A percentile compares a stretch with the other conserved stretches of the same genome.
Evolutionary conservation across 2,888 invertebrate genomes (phyloP).

Genomic region (Lasioglossum marginatum): DNA sequence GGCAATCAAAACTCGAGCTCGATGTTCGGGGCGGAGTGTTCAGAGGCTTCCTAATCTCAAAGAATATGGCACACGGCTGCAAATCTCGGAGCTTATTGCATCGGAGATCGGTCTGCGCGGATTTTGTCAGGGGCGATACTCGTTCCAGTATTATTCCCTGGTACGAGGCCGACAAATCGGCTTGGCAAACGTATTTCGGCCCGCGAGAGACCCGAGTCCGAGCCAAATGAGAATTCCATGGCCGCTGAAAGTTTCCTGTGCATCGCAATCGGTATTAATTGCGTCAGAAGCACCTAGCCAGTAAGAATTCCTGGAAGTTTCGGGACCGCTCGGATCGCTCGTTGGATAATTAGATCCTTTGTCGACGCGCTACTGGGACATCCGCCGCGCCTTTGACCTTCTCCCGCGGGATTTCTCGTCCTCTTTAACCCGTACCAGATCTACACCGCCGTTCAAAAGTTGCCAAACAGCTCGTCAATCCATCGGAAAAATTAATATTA

Average conservation of each 20-base stretch:
- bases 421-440: constrained; percentile 21
- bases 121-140: background rate
- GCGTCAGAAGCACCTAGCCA: constrained; percentile 20
- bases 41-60: background rate
- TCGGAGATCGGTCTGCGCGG: background rate
- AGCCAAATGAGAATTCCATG: constrained; percentile 59
- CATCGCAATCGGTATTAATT: constrained; percentile 63
- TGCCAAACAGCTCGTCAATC: background rate
- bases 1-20: background rate
- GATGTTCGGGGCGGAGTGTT: background rate
- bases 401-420: constrained; percentile 30
- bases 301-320: constrained; percentile 59
- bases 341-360: constrained; percentile 59
- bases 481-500: too few species aligned
- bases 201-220: background rate
- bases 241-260: constrained; percentile 29
- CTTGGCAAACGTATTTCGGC: constrained; percentile 10
- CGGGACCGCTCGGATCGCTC: constrained; percentile 44
- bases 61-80: background rate
- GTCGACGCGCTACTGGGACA: constrained; percentile 2
- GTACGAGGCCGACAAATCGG: background rate
- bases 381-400: constrained; percentile 39
- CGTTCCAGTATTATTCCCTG: background rate
- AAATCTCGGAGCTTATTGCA: background rate
- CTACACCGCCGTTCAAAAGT: constrained; percentile 3